These are phyloP conservation scores for Aplysia californica DNA, from an alignment of 1,140 invertebrate genomes.

Conservation along the genomic window DNA sequence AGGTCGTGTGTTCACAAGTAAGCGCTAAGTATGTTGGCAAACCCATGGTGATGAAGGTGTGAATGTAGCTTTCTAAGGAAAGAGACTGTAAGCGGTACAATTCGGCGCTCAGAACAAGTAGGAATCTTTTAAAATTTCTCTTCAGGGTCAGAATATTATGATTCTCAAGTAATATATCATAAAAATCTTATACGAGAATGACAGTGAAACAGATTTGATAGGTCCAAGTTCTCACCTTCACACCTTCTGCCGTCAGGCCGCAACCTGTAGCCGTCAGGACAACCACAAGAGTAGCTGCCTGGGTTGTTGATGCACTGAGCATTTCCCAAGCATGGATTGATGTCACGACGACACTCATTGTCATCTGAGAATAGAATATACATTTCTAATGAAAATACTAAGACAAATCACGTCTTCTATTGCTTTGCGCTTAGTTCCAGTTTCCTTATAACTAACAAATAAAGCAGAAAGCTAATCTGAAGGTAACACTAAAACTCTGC, in stretches of 20 bases:
- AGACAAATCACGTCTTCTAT: not conserved
- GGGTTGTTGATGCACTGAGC: conserved; percentile 62
- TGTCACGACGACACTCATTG: conserved; percentile 54
- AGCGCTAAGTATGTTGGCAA: too few species aligned
- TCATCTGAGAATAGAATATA: conserved; percentile 48
- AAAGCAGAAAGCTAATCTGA: not conserved
- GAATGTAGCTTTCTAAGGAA: too few species aligned
- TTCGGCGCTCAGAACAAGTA: too few species aligned
- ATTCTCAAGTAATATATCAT: too few species aligned
- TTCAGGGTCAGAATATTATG: too few species aligned
- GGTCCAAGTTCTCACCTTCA: conserved; percentile 68
- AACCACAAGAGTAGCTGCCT: conserved; percentile 63
- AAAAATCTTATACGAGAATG: too few species aligned
- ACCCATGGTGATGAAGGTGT: too few species aligned
- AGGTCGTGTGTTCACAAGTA: too few species aligned
- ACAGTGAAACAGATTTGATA: too few species aligned
- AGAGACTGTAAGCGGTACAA: too few species aligned
- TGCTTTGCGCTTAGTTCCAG: not conserved
- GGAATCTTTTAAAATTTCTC: too few species aligned
- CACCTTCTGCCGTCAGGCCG: conserved; percentile 75
- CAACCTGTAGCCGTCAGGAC: conserved; percentile 77
- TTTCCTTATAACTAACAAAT: not conserved
- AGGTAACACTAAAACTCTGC: not conserved
- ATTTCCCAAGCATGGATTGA: conserved; percentile 55
- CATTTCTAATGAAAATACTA: too few species aligned